Conservation (phyloP, 1,140 invertebrate genomes). For the Bombus haemorrhoidalis region DNA sequence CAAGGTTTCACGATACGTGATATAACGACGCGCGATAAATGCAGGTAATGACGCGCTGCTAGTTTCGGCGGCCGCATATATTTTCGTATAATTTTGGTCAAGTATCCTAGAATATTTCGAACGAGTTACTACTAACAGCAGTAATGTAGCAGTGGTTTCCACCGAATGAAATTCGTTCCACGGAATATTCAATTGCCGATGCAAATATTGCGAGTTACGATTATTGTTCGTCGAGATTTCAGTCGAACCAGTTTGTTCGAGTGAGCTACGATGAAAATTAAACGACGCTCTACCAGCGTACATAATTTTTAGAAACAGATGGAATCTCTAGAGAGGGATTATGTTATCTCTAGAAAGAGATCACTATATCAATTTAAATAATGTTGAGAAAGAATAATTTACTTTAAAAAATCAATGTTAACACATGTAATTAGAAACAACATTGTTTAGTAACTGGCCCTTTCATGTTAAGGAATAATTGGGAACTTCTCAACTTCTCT, state of each 20-base stretch:
- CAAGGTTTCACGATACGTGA: too few species aligned
- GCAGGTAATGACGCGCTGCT: background rate
- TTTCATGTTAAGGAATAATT: background rate
- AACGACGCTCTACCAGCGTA: background rate
- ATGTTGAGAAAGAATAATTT: background rate
- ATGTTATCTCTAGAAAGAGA: too few species aligned
- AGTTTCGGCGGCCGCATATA: background rate
- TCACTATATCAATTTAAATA: background rate
- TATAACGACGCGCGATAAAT: conserved; percentile 18
- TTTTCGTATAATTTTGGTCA: conserved; percentile 21
- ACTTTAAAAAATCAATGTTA: too few species aligned
- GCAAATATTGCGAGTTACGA: background rate
- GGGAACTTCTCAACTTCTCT: background rate
- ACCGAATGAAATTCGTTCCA: background rate
- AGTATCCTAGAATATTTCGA: background rate
- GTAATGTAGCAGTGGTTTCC: background rate
- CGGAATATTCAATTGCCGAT: conserved; percentile 11
- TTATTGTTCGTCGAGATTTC: conserved; percentile 1
- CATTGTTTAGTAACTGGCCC: rapidly evolving
- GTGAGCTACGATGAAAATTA: background rate
- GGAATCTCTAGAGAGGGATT: background rate
- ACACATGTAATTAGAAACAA: too few species aligned
- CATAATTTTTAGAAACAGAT: background rate
- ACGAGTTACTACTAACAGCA: background rate
- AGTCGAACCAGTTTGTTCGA: background rate